Conservation (phyloP, 2,113 vertebrate species). For the Rhegmatorhina hoffmannsi region DNA sequence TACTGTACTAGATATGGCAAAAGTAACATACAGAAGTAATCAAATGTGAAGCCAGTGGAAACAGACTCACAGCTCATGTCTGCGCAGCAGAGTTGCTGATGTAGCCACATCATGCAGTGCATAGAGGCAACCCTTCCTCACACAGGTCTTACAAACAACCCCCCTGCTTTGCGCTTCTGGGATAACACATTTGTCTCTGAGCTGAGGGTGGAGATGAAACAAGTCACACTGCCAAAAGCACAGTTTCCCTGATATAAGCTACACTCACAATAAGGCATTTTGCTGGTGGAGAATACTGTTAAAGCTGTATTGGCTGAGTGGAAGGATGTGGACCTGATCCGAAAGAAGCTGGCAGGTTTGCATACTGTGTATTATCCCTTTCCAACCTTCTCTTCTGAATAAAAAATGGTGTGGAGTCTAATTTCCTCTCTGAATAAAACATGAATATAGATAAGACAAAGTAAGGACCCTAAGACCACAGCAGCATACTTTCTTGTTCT, state of each 20-base stretch:
- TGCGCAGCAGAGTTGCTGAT: neutral
- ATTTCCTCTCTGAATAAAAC: slow-evolving; percentile 72
- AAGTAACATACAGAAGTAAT: neutral
- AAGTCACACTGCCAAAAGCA: neutral
- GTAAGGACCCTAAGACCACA: slow-evolving; percentile 52
- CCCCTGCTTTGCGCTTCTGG: neutral
- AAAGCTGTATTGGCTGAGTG: slow-evolving; percentile 15
- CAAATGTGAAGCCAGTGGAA: neutral
- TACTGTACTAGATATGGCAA: neutral
- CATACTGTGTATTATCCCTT: slow-evolving; percentile 45
- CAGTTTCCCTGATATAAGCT: neutral
- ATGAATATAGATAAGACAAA: slow-evolving; percentile 66
- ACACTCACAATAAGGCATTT: neutral
- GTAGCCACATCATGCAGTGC: neutral
- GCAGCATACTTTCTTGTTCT: slow-evolving; percentile 56
- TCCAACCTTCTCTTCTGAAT: slow-evolving; percentile 64
- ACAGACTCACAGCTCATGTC: neutral
- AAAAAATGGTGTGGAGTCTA: slow-evolving; percentile 66
- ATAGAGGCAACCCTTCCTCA: neutral
- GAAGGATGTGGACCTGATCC: slow-evolving; percentile 11
- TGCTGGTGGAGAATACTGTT: neutral
- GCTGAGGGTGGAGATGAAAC: neutral
- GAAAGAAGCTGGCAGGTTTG: slow-evolving; percentile 55
- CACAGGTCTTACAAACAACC: neutral
- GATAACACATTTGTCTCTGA: neutral